phyloP scores from a whole-genome alignment of 1,140 invertebrate species.

The Nasonia vitripennis region DNA sequence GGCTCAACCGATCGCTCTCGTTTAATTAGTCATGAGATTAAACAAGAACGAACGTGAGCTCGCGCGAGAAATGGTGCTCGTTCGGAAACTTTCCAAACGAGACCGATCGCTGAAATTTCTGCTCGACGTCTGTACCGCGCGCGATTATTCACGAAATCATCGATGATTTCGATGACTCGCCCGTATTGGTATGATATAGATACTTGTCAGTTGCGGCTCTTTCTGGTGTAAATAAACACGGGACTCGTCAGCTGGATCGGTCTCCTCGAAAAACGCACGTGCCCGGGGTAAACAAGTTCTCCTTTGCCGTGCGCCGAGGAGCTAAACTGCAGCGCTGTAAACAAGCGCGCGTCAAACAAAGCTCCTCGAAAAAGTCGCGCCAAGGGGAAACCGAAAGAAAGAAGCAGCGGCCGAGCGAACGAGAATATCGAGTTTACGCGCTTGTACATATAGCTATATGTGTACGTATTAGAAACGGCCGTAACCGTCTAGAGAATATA shows the following conservation, averaged over 20 bases:
- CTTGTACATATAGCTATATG: too few relatives aligned
- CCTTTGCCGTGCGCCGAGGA: neutral
- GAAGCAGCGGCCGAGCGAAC: neutral
- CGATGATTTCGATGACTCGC: too few relatives aligned
- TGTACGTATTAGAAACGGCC: too few relatives aligned
- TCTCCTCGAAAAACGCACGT: slow-evolving; percentile 26
- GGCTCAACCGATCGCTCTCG: slow-evolving; percentile 2
- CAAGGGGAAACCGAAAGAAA: neutral
- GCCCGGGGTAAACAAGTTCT: slow-evolving; percentile 31
- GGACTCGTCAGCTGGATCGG: neutral
- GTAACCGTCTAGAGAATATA: too few relatives aligned
- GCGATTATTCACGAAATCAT: too few relatives aligned
- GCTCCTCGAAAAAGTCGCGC: slow-evolving; percentile 26
- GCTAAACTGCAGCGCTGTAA: slow-evolving; percentile 18
- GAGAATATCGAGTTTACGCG: slow-evolving; percentile 19
- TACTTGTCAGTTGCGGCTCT: too few relatives aligned
- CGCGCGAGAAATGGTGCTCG: neutral
- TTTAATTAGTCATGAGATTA: slow-evolving; percentile 34
- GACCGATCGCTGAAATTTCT: too few relatives aligned
- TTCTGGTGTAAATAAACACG: too few relatives aligned
- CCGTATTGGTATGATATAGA: too few relatives aligned
- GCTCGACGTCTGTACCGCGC: too few relatives aligned
- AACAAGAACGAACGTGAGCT: slow-evolving; percentile 25
- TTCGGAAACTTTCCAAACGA: slow-evolving; percentile 1
- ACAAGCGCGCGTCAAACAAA: slow-evolving; percentile 23